A percentile compares a stretch with the other conserved stretches of the same genome.
These are phyloP conservation scores for Paralichthys olivaceus DNA, from an alignment of 2,113 vertebrate species.

Conservation along the genomic window DNA sequence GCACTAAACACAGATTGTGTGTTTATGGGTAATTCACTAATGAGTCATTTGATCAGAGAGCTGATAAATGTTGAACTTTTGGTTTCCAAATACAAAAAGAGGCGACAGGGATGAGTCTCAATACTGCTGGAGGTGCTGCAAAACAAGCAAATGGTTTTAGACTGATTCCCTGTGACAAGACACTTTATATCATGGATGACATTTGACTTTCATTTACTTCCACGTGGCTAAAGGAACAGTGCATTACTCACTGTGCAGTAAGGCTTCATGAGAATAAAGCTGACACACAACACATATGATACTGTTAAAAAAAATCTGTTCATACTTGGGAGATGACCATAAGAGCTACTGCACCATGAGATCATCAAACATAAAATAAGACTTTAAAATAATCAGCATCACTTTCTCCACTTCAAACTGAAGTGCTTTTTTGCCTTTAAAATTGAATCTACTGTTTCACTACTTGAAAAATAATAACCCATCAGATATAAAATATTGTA, in stretches of 20 bases:
- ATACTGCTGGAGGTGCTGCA: conserved; percentile 41
- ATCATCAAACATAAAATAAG: conserved; percentile 56
- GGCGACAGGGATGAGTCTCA: conserved; percentile 25
- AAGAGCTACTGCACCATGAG: conserved; percentile 23
- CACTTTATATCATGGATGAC: conserved; percentile 5
- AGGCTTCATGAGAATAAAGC: conserved; percentile 14
- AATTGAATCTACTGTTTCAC: conserved; percentile 4
- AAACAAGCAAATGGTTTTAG: conserved; percentile 4
- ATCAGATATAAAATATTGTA: conserved; percentile 83
- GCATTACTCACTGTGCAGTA: conserved; percentile 7
- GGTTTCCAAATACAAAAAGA: conserved; percentile 3
- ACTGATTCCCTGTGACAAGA: not conserved
- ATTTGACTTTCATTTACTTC: not conserved
- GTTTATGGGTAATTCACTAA: conserved; percentile 4
- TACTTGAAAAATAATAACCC: conserved; percentile 33
- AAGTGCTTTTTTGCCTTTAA: conserved; percentile 56
- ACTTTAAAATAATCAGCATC: conserved; percentile 46
- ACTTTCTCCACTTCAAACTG: conserved; percentile 36
- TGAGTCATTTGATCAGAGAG: not conserved
- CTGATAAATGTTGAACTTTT: not conserved
- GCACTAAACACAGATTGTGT: conserved; percentile 8
- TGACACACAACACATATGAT: conserved; percentile 4
- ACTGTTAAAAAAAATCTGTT: conserved; percentile 9
- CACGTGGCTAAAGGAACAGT: not conserved
- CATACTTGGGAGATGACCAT: conserved; percentile 20